Evolutionary conservation across 2,113 vertebrate species (phyloP).

Genomic region (Vimba vimba): DNA sequence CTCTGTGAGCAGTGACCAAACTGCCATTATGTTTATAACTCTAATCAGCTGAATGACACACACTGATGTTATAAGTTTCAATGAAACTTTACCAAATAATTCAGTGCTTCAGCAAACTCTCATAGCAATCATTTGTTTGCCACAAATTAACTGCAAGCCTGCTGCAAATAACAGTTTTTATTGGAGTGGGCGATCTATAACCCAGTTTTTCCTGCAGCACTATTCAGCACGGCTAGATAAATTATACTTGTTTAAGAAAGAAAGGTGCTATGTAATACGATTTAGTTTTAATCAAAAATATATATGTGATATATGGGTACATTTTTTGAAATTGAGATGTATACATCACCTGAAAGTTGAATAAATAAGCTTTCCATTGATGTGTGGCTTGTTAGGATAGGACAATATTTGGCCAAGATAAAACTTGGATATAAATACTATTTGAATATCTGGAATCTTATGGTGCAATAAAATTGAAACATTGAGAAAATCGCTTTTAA

Average conservation of each 20-base stretch:
- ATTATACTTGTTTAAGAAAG: neutral
- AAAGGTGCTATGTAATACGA: no score
- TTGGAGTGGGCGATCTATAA: neutral
- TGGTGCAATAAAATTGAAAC: no score
- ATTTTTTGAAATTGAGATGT: no score
- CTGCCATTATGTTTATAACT: neutral
- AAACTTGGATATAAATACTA: no score
- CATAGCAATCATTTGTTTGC: neutral
- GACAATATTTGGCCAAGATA: no score
- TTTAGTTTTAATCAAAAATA: no score
- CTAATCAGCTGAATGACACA: neutral
- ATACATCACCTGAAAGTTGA: no score
- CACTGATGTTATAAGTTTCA: neutral
- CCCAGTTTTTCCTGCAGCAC: neutral
- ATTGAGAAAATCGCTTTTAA: no score
- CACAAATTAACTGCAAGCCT: neutral
- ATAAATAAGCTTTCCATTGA: no score
- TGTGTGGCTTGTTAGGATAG: no score
- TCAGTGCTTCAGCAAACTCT: neutral
- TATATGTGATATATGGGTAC: no score
- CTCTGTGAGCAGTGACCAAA: slow-evolving; percentile 12
- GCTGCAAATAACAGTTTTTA: neutral
- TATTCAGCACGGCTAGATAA: neutral
- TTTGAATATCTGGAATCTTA: no score
- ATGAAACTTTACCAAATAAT: neutral